These are phyloP conservation scores for Cerceris rybyensis DNA, from an alignment of 2,888 invertebrate species.

Conservation along the genomic window DNA sequence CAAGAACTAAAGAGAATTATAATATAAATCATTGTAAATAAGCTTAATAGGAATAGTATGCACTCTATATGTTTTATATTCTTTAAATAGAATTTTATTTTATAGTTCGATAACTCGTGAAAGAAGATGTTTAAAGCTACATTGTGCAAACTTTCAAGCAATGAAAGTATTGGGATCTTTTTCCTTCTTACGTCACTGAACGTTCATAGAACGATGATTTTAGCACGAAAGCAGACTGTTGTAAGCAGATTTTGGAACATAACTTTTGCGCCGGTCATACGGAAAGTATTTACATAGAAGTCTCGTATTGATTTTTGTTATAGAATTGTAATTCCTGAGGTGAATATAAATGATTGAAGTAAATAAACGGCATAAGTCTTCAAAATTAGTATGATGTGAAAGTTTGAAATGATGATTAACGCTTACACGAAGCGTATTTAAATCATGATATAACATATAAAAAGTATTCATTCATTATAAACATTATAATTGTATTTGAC, in stretches of 20 bases:
- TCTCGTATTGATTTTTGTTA: conserved; percentile 34
- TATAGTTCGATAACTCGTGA: no score
- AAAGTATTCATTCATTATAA: conserved; percentile 2
- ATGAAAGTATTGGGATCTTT: no score
- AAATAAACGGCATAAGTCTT: neutral
- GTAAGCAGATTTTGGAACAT: conserved; percentile 6
- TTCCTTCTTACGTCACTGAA: neutral
- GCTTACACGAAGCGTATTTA: conserved; percentile 7
- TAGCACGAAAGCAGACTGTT: neutral
- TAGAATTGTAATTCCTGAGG: neutral
- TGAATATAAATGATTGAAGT: conserved; percentile 11
- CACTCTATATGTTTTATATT: no score
- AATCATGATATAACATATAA: conserved; percentile 3
- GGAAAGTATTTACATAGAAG: conserved; percentile 14
- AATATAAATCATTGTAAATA: no score
- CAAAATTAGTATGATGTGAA: neutral
- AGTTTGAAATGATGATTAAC: neutral
- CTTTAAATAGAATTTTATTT: no score
- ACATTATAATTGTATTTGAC: neutral
- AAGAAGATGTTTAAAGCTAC: no score
- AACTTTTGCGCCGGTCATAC: conserved; percentile 7
- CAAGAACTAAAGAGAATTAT: no score
- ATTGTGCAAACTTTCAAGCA: no score
- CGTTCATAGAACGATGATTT: neutral
- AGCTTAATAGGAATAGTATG: no score